Base-by-base conservation (phyloP, 2,797 vertebrate genomes). In the Cyclura pinguis region DNA sequence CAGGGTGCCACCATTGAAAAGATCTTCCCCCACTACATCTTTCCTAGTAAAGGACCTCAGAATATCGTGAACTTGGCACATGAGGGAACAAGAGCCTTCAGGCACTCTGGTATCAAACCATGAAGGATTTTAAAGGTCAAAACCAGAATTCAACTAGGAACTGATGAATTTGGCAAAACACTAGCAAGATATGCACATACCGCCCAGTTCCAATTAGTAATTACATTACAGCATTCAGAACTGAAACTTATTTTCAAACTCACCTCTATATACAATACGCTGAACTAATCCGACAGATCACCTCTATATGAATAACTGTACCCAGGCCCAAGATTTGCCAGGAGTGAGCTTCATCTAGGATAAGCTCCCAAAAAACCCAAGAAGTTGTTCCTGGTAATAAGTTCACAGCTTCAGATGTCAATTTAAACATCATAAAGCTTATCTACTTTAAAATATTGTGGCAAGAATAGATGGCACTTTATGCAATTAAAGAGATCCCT, bases 361-460 rank as follows among this genome's bases (percentile, higher is more conserved):
- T 73, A 38, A 64, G 14, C 7, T 59, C 14, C 35, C 20, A 74
- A 74, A 50, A 9, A 83, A 86, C 59, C 14, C 57, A 78, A 74
- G 32, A 20, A 14, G 38, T 18, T 84, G 3, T 24, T 38, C 32
- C 72, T 35, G 29, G 27, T 20, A 74, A 62, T 6, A 50, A 59
- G 24, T 1, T 12, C 8, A 29, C 29, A 67, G 18, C 14, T 88
- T 59, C 9, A 69, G 12, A 8, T 73, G 55, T 84, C 62, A 85
- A 18, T 85, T 57, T 86, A 73, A 72, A 81, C 14, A 72, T 59
- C 35, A 85, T 78, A 67, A 89, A 78, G 50, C 50, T 35, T 72
- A 62, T 57, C 6, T 38, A 35, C 22, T 38, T 72, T 73, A 69
- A 88, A 59, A 27, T 10, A 73, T 2, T 57, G 38, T 62, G 55